Evolutionary conservation across 2,888 invertebrate genomes (phyloP), one percentile per base, ranked within the genome.

Genomic region (Agelastica alni): DNA sequence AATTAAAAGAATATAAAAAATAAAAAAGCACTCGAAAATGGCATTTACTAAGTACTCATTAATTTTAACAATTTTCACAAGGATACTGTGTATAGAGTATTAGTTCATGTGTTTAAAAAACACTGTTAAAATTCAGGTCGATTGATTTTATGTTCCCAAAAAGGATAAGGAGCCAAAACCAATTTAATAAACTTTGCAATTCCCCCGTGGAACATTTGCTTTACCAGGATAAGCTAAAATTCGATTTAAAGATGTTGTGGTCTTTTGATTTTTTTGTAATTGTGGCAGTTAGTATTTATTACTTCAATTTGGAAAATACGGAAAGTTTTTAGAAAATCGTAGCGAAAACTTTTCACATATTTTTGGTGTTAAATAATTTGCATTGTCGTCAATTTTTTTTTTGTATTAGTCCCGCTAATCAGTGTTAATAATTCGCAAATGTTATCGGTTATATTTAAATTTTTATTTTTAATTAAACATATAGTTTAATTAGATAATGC

Each of bases 191-290:
- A 48, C 5, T 48, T 37, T 28, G 12, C 17, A 13, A 13, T 18
- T 37, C 48, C 39, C 30, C 17, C 18, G 37, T 30, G 48, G 28
- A 13, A 9, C 17, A 28, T 48, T 20, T 7, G 32, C 28, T 20
- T 48, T 48, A 16, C 28, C 9, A 31, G 39, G 31, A 22, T 41
- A 39, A 31, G 48, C 30, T 39, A 20, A 39, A 48, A 48, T 39
- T 48, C 48, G 31, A 18, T 48, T 17, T 48, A 48, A 48, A 48
- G 48, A 48, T 48, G 48, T 41, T 48, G 39, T 13, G 48, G 48
- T 30, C 31, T 39, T 48, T 47, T 48, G 39, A 39, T 48, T 48
- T 48, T 48, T 39, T 39, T 48, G 48, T 48, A 48, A 48, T 48
- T 48, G 48, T 9, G 17, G 17, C n/a, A 14, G 48, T 48, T 48